Evolutionary conservation across 1,140 invertebrate species (phyloP).

Genomic region (Drosophila murphyi): DNA sequence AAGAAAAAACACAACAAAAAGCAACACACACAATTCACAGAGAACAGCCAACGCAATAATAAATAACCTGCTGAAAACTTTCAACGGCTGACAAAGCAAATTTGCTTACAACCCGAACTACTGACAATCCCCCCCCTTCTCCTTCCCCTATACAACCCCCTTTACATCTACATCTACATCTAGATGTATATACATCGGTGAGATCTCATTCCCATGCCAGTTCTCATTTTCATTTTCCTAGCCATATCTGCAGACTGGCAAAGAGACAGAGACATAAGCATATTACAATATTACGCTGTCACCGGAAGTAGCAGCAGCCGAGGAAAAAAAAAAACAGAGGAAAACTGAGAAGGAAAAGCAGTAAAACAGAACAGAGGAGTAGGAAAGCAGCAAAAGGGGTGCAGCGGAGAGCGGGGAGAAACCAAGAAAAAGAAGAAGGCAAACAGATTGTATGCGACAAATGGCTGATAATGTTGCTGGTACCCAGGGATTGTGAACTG

Average conservation of each 20-base stretch:
- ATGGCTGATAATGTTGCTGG: slow-evolving; percentile 81
- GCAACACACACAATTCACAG: not conserved
- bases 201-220: slow-evolving; percentile 45
- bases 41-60: slow-evolving; percentile 59
- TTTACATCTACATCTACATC: not conserved
- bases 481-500: slow-evolving; percentile 26
- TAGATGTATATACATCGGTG: slow-evolving; percentile 17
- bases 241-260: slow-evolving; percentile 57
- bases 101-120: slow-evolving; percentile 30
- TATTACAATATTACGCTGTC: slow-evolving; percentile 83
- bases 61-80: slow-evolving; percentile 72
- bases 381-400: slow-evolving; percentile 4
- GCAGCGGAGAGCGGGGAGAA: not conserved
- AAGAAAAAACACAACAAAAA: slow-evolving; percentile 17
- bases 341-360: slow-evolving; percentile 9
- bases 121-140: slow-evolving; percentile 6
- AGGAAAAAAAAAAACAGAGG: slow-evolving; percentile 1
- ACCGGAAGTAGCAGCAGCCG: slow-evolving; percentile 69
- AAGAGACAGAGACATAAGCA: slow-evolving; percentile 77
- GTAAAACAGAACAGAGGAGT: slow-evolving; percentile 21
- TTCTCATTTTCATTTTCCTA: slow-evolving; percentile 35
- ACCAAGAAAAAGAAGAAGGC: slow-evolving; percentile 45
- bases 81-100: slow-evolving; percentile 58
- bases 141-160: not conserved
- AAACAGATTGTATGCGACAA: slow-evolving; percentile 82